phyloP scores from a whole-genome alignment of 2,888 invertebrate species.

The Drosophila anomelani region DNA sequence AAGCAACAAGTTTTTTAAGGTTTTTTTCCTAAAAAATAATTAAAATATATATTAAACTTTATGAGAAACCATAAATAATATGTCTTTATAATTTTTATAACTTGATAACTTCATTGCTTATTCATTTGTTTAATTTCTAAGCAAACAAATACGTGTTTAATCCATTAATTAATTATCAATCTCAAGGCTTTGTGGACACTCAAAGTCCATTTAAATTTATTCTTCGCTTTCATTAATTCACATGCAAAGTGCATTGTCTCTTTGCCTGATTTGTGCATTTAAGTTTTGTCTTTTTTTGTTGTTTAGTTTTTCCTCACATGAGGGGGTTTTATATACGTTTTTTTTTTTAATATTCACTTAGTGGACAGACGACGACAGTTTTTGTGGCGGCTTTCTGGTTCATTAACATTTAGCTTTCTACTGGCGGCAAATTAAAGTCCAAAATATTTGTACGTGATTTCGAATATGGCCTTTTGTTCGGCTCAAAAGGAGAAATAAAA shows the following conservation, averaged over 20 bases:
- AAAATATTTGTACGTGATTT: constrained; percentile 72
- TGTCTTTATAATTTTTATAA: background rate
- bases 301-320: constrained; percentile 15
- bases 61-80: background rate
- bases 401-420: constrained; percentile 76
- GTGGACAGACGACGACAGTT: constrained; percentile 47
- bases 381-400: constrained; percentile 59
- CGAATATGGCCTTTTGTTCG: constrained; percentile 54
- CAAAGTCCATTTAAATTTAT: background rate
- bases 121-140: background rate
- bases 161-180: background rate
- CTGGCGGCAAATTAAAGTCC: constrained; percentile 61
- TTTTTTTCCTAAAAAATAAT: no score
- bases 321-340: background rate
- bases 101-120: background rate
- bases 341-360: constrained; percentile 61
- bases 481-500: background rate
- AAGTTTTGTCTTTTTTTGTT: background rate
- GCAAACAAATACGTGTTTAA: background rate
- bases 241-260: constrained; percentile 43
- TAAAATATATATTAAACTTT: no score
- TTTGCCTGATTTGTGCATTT: constrained; percentile 8
- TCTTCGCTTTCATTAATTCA: constrained; percentile 24
- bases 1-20: background rate
- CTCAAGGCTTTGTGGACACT: background rate